Conservation (phyloP, 2,113 vertebrate species). For the Ellobius talpinus region DNA sequence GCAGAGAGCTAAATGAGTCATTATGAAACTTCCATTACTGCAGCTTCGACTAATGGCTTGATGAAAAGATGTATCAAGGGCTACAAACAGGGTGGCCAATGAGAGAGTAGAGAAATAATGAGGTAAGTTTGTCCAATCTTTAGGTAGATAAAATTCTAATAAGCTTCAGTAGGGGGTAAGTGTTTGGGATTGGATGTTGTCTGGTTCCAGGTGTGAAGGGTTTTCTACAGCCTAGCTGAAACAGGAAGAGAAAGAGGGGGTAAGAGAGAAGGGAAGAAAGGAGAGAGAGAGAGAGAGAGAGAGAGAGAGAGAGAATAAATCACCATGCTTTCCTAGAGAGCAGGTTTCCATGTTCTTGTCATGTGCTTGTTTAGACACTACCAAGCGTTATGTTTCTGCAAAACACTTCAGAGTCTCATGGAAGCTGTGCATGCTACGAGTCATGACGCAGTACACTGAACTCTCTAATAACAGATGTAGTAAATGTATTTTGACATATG, state of each 20-base stretch:
- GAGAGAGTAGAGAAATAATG: conserved; percentile 76
- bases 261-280: not conserved
- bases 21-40: conserved; percentile 77
- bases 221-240: conserved; percentile 73
- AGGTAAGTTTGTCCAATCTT: conserved; percentile 74
- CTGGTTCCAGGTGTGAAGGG: conserved; percentile 65
- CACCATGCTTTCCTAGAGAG: conserved; percentile 36
- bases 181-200: conserved; percentile 12
- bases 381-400: conserved; percentile 80
- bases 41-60: conserved; percentile 72
- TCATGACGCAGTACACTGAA: conserved; percentile 70
- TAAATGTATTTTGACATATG: conserved; percentile 63
- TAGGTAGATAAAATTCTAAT: conserved; percentile 74
- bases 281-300: not conserved
- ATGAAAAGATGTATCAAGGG: conserved; percentile 74
- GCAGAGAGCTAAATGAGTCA: conserved; percentile 76
- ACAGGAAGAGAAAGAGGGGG: not conserved
- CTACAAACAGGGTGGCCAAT: conserved; percentile 80
- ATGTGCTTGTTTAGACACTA: conserved; percentile 80
- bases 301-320: not conserved
- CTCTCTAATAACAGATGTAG: conserved; percentile 68
- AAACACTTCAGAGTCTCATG: conserved; percentile 82
- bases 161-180: conserved; percentile 74
- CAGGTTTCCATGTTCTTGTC: conserved; percentile 71
- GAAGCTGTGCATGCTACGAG: conserved; percentile 77